These are phyloP conservation scores for Prosopocoilus inquinatus DNA, from an alignment of 2,888 invertebrate genomes.

Conservation along the genomic window DNA sequence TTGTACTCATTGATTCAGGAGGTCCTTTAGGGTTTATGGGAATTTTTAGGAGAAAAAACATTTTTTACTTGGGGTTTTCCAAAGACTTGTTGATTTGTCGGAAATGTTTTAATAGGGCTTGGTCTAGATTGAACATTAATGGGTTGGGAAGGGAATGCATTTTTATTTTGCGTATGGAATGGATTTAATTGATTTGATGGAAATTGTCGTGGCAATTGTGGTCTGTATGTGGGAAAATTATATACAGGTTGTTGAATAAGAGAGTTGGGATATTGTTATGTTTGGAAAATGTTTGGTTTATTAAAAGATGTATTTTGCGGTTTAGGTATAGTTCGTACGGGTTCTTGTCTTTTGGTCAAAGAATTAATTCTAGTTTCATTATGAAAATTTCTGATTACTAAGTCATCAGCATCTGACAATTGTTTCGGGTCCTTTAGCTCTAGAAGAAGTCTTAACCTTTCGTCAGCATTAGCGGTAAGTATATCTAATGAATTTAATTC, in stretches of 20 bases:
- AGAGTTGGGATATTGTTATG: too few species aligned
- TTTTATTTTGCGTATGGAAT: background rate
- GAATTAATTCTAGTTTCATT: background rate
- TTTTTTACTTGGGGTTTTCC: background rate
- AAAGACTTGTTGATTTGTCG: slow-evolving; percentile 2
- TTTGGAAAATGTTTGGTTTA: too few species aligned
- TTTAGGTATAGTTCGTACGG: slow-evolving; percentile 8
- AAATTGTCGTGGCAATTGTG: background rate
- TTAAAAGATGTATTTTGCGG: background rate
- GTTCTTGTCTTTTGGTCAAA: background rate
- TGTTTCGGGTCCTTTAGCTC: slow-evolving; percentile 3
- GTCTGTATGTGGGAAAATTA: background rate
- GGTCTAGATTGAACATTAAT: background rate
- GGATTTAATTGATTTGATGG: too few species aligned
- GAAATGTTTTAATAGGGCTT: background rate
- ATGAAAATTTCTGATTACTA: background rate
- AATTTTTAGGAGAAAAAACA: background rate
- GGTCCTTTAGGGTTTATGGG: background rate
- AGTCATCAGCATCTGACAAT: slow-evolving; percentile 2
- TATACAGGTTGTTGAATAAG: too few species aligned
- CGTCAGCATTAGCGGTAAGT: slow-evolving; percentile 5
- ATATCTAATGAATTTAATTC: slow-evolving; percentile 15
- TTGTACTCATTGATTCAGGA: slow-evolving; percentile 4
- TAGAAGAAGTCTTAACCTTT: slow-evolving; percentile 1
- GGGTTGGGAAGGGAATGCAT: background rate